These are phyloP conservation scores for Panopea generosa DNA, from an alignment of 2,888 invertebrate genomes.

Conservation along the genomic window DNA sequence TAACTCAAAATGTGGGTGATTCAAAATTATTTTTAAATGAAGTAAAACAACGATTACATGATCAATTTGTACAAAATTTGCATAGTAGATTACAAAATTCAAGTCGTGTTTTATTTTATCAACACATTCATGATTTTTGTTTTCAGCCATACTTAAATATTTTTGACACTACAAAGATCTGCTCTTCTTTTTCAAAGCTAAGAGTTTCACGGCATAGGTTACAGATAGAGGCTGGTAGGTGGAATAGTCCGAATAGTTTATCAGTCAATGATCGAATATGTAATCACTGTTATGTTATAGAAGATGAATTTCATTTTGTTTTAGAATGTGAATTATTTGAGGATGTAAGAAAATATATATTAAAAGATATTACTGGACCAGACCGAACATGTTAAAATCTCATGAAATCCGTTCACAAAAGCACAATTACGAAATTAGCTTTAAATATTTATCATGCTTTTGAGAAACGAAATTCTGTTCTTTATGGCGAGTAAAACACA, in stretches of 20 bases:
- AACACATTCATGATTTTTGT: constrained; percentile 5
- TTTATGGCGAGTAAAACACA: no score
- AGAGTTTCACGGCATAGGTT: constrained; percentile 6
- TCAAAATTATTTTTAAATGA: neutral
- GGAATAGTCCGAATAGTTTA: neutral
- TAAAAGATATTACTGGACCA: neutral
- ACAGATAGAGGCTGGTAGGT: neutral
- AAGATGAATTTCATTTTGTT: constrained; percentile 19
- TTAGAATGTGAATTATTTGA: constrained; percentile 4
- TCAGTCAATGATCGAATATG: neutral
- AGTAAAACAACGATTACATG: constrained; percentile 5
- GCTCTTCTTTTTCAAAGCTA: neutral
- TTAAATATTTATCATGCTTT: neutral
- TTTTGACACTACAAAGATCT: neutral
- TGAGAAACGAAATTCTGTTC: neutral
- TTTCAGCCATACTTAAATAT: constrained; percentile 13
- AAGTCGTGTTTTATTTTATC: constrained; percentile 1
- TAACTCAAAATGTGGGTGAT: constrained; percentile 13
- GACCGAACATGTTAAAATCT: constrained; percentile 13
- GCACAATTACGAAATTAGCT: neutral
- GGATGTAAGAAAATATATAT: constrained; percentile 2
- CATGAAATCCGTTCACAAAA: neutral
- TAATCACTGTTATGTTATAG: neutral
- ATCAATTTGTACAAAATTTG: constrained; percentile 10
- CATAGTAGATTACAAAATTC: constrained; percentile 2